Percentiles rank a stretch among this genome's conserved stretches.
phyloP scores from a whole-genome alignment of 2,888 invertebrate species.

The Tyria jacobaeae region DNA sequence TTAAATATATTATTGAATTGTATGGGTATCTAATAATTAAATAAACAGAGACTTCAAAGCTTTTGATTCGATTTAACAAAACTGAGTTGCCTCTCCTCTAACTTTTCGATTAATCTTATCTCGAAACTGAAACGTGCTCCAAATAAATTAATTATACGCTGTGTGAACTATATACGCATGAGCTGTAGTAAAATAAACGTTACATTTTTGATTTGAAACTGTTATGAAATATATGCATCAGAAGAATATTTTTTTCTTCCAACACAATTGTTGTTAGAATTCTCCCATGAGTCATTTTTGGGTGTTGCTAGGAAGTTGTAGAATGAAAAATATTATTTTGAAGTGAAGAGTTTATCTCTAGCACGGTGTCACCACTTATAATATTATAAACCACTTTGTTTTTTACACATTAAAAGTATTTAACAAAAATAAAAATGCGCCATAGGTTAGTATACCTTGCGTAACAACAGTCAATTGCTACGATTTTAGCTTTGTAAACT shows the following conservation, averaged over 20 bases:
- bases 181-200: neutral
- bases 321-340: neutral
- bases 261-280: too few species aligned
- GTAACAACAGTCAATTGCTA: neutral
- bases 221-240: neutral
- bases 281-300: neutral
- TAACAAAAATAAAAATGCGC: neutral
- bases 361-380: neutral
- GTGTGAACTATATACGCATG: conserved; percentile 14
- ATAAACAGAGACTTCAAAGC: neutral
- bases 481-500: neutral
- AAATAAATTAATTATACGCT: conserved; percentile 29
- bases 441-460: neutral
- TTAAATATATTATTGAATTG: neutral
- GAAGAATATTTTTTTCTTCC: neutral
- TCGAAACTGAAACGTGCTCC: conserved; percentile 25
- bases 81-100: conserved; percentile 20
- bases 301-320: too few species aligned
- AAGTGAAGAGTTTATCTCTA: neutral
- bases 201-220: neutral
- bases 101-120: conserved; percentile 44
- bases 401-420: neutral
- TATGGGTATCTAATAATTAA: neutral
- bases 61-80: conserved; percentile 5
- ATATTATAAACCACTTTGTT: neutral